Base-by-base conservation (phyloP, 2,888 invertebrate genomes). In the Molanna angustata region DNA sequence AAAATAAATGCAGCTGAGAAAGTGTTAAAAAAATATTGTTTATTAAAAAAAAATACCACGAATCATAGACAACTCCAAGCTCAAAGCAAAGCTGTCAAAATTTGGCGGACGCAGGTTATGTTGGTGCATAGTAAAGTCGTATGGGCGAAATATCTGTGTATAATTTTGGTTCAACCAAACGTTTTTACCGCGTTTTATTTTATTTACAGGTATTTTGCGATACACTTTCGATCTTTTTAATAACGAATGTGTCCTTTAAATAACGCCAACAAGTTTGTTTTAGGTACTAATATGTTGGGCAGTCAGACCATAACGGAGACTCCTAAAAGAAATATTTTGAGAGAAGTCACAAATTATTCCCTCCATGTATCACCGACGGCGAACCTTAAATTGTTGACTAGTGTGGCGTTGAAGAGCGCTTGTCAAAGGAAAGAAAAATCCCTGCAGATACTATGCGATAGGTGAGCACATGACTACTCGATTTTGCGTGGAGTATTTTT, bases 381-480 rank as follows among this genome's bases (percentile, higher is more conserved):
- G 59, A 85, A 85, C 69, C 73, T 85, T 42, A 82, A 83, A 69
- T 69, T 85, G 61, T 69, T 85, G 57, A 84, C 83, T 4, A 82
- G 80, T 70, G 81, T 84, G 49, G 83, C 84, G 9, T 69, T 74
- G 65, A 74, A 79, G 43, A 73, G 77, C 40, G 67, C 75, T 20
- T 69, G 71, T 4, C 76, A 76, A 58, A 70, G 82, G 41, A 81
- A 80, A 66, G 80, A 82, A 61, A 81, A 82, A 62, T 82, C 82
- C 16, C 68, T 82, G 11, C 80, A 80, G 62, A 76, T 80, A 61
- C 64, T 82, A 61, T 82, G 82, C 65, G 79, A 80, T 65, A 80
- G 79, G 81, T 82, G 70, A 45, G 40, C 16, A 18, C 11, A 18
- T 21, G 41, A 14, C 20, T 17, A 13, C 7, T 19, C 18, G 6